Percentiles rank a stretch among this genome's conserved stretches.
These are phyloP conservation scores for Pimephales promelas DNA, from an alignment of 2,113 vertebrate genomes.

Conservation along the genomic window DNA sequence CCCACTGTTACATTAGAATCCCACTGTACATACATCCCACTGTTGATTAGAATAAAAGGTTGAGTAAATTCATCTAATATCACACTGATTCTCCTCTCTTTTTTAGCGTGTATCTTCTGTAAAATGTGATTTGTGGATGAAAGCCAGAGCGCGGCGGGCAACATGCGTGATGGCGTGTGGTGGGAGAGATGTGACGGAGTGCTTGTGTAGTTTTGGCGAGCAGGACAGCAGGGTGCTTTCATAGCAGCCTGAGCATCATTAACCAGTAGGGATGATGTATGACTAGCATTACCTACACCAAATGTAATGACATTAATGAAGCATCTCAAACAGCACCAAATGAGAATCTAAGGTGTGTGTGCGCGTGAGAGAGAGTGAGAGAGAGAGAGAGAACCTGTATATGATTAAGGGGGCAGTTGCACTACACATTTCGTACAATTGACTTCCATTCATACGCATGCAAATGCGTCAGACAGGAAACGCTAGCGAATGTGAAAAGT, in stretches of 20 bases:
- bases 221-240: conserved; percentile 41
- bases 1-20: background rate
- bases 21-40: no score
- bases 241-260: conserved; percentile 48
- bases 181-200: conserved; percentile 30
- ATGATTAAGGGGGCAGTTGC: no score
- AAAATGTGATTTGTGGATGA: conserved; percentile 21
- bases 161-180: conserved; percentile 12
- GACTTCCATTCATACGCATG: no score
- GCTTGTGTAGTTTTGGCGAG: conserved; percentile 32
- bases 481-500: no score
- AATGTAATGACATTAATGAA: conserved; percentile 45
- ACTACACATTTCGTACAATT: no score
- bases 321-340: conserved; percentile 28
- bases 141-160: background rate
- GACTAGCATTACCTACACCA: conserved; percentile 42
- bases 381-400: background rate
- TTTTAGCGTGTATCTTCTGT: background rate
- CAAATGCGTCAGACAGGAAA: no score
- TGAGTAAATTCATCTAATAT: background rate
- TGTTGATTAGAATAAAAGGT: background rate
- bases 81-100: background rate
- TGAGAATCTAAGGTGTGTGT: conserved; percentile 49
- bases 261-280: conserved; percentile 46
- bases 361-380: background rate